Evolutionary conservation across 2,113 vertebrate species (phyloP).

Genomic region (Bujurquina vittata): DNA sequence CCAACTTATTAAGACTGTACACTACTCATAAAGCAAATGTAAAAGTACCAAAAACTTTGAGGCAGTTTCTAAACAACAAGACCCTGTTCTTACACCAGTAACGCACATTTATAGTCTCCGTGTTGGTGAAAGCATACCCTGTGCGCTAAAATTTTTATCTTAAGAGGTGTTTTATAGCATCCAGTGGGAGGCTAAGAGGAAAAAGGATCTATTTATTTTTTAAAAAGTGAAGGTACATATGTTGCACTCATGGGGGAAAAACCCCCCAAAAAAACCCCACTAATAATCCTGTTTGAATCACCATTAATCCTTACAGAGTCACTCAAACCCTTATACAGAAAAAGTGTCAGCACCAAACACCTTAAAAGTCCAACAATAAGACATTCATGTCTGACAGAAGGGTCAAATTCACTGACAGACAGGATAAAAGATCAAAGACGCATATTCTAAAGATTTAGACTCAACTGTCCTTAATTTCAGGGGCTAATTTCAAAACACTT

Average conservation of each 20-base stretch:
- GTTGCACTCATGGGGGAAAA: not conserved
- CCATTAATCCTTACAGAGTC: not conserved
- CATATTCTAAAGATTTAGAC: conserved; percentile 14
- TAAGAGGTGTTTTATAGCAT: conserved; percentile 59
- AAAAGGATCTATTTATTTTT: conserved; percentile 40
- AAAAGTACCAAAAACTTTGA: conserved; percentile 22
- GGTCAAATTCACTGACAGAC: not conserved
- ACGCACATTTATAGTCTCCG: conserved; percentile 46
- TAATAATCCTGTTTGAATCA: not conserved
- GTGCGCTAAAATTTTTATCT: conserved; percentile 51
- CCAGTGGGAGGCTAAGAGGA: conserved; percentile 16
- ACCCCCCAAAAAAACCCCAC: conserved; percentile 16
- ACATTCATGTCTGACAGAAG: not conserved
- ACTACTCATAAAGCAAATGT: conserved; percentile 27
- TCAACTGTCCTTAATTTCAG: conserved; percentile 36
- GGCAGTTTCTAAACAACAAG: conserved; percentile 52
- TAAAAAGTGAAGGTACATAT: conserved; percentile 20
- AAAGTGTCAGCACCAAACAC: not conserved
- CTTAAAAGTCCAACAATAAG: not conserved
- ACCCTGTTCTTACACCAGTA: conserved; percentile 32
- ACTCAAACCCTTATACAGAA: not conserved
- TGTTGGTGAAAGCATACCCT: conserved; percentile 48
- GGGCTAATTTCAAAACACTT: conserved; percentile 66
- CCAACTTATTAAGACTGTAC: conserved; percentile 8
- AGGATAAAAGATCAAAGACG: conserved; percentile 41